Evolutionary conservation across 2,113 vertebrate species (phyloP).

Genomic region (Barbus barbus): DNA sequence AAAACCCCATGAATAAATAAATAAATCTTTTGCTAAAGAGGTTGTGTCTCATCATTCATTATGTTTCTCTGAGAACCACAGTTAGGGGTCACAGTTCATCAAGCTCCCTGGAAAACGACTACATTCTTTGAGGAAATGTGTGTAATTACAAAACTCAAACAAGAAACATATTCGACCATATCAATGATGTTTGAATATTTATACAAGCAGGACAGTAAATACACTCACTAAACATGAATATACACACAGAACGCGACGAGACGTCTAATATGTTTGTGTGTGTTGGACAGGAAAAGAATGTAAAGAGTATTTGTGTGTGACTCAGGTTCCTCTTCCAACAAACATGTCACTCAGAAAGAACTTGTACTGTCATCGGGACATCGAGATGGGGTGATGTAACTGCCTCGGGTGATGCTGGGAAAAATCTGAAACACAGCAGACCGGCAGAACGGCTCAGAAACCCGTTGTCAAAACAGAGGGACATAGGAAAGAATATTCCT

Average conservation of each 20-base stretch:
- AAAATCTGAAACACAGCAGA: constrained; percentile 9
- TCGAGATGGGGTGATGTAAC: constrained; percentile 1
- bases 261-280: constrained; percentile 20
- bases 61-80: not conserved
- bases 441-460: not conserved
- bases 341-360: constrained; percentile 38
- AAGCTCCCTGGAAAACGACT: not conserved
- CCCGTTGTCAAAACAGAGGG: constrained; percentile 32
- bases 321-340: constrained; percentile 41
- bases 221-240: constrained; percentile 30
- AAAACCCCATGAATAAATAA: too few species aligned
- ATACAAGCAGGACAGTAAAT: constrained; percentile 43
- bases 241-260: not conserved
- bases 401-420: not conserved
- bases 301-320: constrained; percentile 10
- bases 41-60: not conserved
- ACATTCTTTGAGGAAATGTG: not conserved
- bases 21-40: not conserved
- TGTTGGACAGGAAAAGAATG: constrained; percentile 17
- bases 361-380: not conserved
- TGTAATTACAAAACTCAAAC: constrained; percentile 43
- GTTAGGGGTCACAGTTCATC: constrained; percentile 28
- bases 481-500: not conserved
- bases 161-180: constrained; percentile 15
- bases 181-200: constrained; percentile 42